Evolutionary conservation across 2,113 vertebrate genomes (phyloP), one percentile per base, ranked within the genome.

Genomic region (Notothenia rossii): DNA sequence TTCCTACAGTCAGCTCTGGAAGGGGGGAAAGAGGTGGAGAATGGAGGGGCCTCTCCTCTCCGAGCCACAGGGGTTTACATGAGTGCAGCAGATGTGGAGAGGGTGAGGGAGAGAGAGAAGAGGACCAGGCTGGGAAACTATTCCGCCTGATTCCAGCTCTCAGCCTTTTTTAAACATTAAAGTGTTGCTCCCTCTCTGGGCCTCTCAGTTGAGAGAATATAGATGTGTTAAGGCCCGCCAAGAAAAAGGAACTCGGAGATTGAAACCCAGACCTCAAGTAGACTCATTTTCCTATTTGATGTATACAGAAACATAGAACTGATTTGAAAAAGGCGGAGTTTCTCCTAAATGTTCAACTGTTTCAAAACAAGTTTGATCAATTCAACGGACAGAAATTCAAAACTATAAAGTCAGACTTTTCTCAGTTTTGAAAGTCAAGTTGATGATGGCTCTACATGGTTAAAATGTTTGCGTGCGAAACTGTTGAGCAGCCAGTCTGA

Each of bases 81-180:
- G 88, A 95, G 94, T 90, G 89, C 91, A 94, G 91, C 94, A 95
- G 94, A 96, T 95, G 95, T 95, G 92, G 92, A 90, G 74, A 85
- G 73, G 33, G 74, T 60, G 53, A 82, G 72, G 51, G 68, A 83
- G 72, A 86, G 22, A 50, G 60, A 80, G 81, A 83, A 58, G 72
- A 86, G 80, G 86, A 87, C 75, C 22, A 51, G 84, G 84, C 87
- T 88, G 88, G 82, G 89, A 91, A 91, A 88, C 83, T 89, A 93
- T 94, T 94, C 84, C 55, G 71, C 89, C 76, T 83, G 75, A 88
- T 90, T 93, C 90, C 77, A 88, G 92, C 84, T 81, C 76, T 77
- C 77, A 67, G 79, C 77, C 59, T 15, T 36, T 78, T 65, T 77
- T 68, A 82, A 92, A 90, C 90, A 86, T 88, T 86, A 87, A 88